phyloP scores from a whole-genome alignment of 1,140 invertebrate genomes.

The Glomeris maerens region DNA sequence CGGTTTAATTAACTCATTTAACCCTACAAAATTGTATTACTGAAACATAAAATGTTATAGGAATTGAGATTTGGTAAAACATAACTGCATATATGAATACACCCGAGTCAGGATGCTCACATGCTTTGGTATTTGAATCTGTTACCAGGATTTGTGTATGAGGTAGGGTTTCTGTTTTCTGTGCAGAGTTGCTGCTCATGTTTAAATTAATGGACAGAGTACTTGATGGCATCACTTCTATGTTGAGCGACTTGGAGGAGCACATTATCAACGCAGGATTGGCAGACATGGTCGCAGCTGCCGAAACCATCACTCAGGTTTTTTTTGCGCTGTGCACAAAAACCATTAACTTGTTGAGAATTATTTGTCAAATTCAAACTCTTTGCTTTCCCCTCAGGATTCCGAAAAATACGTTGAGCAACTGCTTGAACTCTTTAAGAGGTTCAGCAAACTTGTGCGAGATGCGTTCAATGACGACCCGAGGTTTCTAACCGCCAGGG shows the following conservation, averaged over 20 bases:
- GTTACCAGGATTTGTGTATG: no score
- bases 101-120: no score
- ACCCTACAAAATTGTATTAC: no score
- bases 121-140: no score
- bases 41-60: background rate
- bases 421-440: slow-evolving; percentile 77
- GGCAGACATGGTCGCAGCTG: slow-evolving; percentile 92
- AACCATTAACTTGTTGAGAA: background rate
- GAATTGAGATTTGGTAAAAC: slow-evolving; percentile 12
- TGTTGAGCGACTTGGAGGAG: slow-evolving; percentile 79
- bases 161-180: slow-evolving; percentile 16
- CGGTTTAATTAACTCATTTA: background rate
- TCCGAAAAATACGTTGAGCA: slow-evolving; percentile 98
- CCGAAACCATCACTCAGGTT: slow-evolving; percentile 79
- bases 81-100: background rate
- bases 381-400: slow-evolving; percentile 51
- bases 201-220: slow-evolving; percentile 89
- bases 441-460: slow-evolving; percentile 80
- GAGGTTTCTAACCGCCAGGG: slow-evolving; percentile 88
- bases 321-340: slow-evolving; percentile 13
- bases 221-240: slow-evolving; percentile 77
- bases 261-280: slow-evolving; percentile 87
- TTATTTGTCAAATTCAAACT: background rate
- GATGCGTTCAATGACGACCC: slow-evolving; percentile 96
- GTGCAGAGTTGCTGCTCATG: slow-evolving; percentile 70